These are phyloP conservation scores for Erethizon dorsatum DNA, from an alignment of 2,797 vertebrate species.

Conservation along the genomic window DNA sequence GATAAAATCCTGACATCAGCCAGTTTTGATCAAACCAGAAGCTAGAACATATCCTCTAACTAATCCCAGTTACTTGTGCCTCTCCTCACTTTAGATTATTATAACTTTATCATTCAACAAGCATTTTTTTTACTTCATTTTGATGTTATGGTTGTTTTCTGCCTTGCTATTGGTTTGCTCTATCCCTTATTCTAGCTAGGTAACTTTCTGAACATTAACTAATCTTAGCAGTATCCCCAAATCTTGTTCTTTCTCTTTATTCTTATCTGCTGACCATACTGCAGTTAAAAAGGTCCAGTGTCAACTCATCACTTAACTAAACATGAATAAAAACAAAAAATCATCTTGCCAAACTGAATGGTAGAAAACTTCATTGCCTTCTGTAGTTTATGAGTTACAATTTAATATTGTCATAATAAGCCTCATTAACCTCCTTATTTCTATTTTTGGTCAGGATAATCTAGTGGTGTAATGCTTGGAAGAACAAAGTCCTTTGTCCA, in stretches of 20 bases:
- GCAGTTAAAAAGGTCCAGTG: not conserved
- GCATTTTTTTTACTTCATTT: not conserved
- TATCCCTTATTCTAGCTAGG: not conserved
- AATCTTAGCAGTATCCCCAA: not conserved
- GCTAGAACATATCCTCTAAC: not conserved
- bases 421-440: not conserved
- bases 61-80: not conserved
- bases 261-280: not conserved
- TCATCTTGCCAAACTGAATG: not conserved
- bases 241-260: not conserved
- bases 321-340: not conserved
- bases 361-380: not conserved
- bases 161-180: not conserved
- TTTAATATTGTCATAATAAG: not conserved
- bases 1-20: not conserved
- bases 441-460: conserved; percentile 1
- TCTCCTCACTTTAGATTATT: conserved; percentile 5
- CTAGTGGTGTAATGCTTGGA: not conserved
- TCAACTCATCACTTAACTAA: not conserved
- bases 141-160: not conserved
- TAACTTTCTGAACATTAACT: conserved; percentile 31
- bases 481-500: not conserved
- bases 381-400: not conserved
- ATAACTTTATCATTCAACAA: not conserved
- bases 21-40: not conserved